phyloP scores from a whole-genome alignment of 2,888 invertebrate genomes.

The Lydus trimaculatus region DNA sequence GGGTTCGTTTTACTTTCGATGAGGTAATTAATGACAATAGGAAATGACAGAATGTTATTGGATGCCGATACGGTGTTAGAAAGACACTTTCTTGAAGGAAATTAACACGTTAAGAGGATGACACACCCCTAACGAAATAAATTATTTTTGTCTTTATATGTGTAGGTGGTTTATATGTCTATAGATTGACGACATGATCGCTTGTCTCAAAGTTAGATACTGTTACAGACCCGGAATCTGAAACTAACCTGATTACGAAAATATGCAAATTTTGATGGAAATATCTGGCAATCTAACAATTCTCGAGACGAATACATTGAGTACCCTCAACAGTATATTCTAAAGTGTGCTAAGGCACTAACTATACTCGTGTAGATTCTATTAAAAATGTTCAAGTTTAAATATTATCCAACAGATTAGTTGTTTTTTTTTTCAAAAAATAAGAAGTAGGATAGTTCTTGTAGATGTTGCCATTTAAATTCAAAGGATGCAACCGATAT shows the following conservation, averaged over 20 bases:
- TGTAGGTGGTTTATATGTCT: no score
- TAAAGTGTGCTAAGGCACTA: no score
- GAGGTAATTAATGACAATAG: not conserved
- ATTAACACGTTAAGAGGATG: not conserved
- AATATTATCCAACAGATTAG: no score
- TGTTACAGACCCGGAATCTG: constrained; percentile 9
- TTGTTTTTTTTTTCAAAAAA: no score
- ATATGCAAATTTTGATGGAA: constrained; percentile 19
- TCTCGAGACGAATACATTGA: constrained; percentile 5
- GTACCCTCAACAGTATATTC: not conserved
- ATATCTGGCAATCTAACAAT: constrained; percentile 9
- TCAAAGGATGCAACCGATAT: constrained; percentile 9
- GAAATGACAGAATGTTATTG: not conserved
- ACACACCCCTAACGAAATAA: not conserved
- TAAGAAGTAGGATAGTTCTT: not conserved
- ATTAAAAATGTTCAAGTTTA: no score
- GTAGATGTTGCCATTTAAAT: not conserved
- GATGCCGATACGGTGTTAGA: not conserved
- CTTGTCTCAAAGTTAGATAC: not conserved
- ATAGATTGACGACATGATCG: not conserved
- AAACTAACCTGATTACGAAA: constrained; percentile 20
- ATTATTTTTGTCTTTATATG: not conserved
- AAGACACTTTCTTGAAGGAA: not conserved
- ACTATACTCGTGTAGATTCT: no score
- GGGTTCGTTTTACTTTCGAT: not conserved